phyloP scores from a whole-genome alignment of 2,113 vertebrate species.

The Sturnira hondurensis region DNA sequence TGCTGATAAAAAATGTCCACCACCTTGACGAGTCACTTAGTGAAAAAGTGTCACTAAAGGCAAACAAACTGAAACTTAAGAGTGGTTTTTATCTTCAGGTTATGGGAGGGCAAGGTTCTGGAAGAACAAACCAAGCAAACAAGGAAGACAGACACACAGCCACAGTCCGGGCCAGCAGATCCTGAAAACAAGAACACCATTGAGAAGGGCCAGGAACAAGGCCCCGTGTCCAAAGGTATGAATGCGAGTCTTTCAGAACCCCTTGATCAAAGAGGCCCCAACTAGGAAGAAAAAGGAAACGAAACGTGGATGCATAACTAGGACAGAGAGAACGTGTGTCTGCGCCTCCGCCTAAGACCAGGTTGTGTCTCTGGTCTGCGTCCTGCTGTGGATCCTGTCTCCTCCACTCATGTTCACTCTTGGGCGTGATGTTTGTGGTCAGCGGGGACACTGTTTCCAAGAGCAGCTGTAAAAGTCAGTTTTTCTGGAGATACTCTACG shows the following conservation, averaged over 20 bases:
- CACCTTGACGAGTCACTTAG: constrained; percentile 1
- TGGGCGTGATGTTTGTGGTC: constrained; percentile 21
- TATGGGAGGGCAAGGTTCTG: background rate
- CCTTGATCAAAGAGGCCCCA: background rate
- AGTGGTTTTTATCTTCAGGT: constrained; percentile 57
- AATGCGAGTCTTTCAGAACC: background rate
- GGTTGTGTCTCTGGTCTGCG: background rate
- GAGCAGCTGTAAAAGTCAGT: background rate
- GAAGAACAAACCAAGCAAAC: constrained; percentile 28
- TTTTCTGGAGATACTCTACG: background rate
- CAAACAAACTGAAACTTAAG: constrained; percentile 58
- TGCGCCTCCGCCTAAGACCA: background rate
- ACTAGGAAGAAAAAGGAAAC: background rate
- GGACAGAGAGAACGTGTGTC: background rate
- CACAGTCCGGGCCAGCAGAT: background rate
- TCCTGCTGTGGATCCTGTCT: background rate
- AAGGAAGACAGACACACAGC: background rate
- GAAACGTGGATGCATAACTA: background rate
- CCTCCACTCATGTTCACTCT: constrained; percentile 15
- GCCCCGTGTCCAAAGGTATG: background rate
- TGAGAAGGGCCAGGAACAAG: background rate
- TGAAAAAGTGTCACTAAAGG: constrained; percentile 62
- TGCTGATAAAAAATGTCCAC: background rate
- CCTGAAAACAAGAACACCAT: background rate
- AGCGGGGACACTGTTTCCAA: constrained; percentile 9